These are phyloP conservation scores for Aromia moschata DNA, from an alignment of 2,888 invertebrate species.

Conservation along the genomic window DNA sequence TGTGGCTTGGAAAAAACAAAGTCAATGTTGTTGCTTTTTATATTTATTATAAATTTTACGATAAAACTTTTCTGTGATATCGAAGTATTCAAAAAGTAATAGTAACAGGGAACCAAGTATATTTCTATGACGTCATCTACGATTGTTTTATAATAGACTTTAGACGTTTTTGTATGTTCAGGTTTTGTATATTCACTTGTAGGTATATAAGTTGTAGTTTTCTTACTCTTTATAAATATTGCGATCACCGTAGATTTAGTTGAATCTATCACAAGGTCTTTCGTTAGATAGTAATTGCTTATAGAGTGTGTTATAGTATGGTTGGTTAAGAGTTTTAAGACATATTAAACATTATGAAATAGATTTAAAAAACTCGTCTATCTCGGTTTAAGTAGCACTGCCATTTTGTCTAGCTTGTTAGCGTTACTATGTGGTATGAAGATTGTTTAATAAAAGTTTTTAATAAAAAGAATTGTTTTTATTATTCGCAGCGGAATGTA, in stretches of 20 bases:
- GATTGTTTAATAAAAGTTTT: slow-evolving; percentile 6
- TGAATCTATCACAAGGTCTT: no score
- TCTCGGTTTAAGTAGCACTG: slow-evolving; percentile 27
- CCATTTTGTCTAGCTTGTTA: slow-evolving; percentile 37
- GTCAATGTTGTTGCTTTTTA: slow-evolving; percentile 28
- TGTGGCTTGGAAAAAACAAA: slow-evolving; percentile 25
- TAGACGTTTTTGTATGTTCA: neutral
- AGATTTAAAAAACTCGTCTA: no score
- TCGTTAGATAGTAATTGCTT: no score
- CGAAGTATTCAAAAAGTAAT: slow-evolving; percentile 36
- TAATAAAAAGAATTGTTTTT: neutral
- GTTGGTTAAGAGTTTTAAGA: no score
- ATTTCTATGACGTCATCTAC: slow-evolving; percentile 4
- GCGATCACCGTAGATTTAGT: no score
- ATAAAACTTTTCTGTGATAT: slow-evolving; percentile 40
- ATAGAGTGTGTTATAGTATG: no score
- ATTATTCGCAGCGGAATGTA: neutral
- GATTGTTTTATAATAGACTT: neutral
- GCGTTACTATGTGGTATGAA: slow-evolving; percentile 7
- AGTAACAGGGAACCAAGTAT: slow-evolving; percentile 28
- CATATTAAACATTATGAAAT: no score
- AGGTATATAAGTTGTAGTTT: neutral
- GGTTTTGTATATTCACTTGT: neutral
- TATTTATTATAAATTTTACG: slow-evolving; percentile 18
- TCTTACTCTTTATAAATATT: no score